Conservation (phyloP, 2,888 invertebrate species). For the Bellardia pandia region DNA sequence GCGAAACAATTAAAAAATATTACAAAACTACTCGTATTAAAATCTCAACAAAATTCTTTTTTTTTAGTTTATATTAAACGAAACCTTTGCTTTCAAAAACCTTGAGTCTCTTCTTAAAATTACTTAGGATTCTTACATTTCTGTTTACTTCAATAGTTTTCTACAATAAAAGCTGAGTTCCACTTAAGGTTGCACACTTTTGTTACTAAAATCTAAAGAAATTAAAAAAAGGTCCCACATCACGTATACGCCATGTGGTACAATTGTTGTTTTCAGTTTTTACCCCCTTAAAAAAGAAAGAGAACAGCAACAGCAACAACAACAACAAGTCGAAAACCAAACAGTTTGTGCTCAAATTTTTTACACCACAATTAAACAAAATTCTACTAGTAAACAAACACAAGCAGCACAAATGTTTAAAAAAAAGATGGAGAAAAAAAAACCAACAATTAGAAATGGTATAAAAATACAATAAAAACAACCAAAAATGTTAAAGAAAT, state of each 20-base stretch:
- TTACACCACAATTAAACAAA: conserved; percentile 13
- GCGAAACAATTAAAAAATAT: too few species aligned
- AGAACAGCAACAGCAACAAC: neutral
- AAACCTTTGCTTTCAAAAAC: too few species aligned
- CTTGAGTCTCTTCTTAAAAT: too few species aligned
- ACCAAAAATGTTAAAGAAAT: conserved; percentile 32
- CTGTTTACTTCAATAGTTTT: too few species aligned
- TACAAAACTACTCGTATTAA: too few species aligned
- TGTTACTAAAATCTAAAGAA: neutral
- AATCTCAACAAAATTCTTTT: too few species aligned
- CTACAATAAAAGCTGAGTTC: neutral
- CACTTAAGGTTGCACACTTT: neutral
- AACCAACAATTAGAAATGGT: conserved; percentile 43
- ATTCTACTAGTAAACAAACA: neutral
- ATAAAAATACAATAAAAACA: conserved; percentile 50
- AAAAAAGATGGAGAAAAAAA: neutral
- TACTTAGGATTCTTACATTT: too few species aligned
- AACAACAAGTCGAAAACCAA: conserved; percentile 33
- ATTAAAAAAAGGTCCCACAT: conserved; percentile 19
- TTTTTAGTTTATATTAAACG: too few species aligned
- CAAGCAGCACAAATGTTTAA: neutral
- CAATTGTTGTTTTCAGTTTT: conserved; percentile 25
- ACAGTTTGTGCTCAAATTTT: conserved; percentile 57
- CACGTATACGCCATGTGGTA: conserved; percentile 69
- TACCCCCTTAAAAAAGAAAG: neutral